phyloP scores from a whole-genome alignment of 2,888 invertebrate genomes.

The Apodemia hepburni region DNA sequence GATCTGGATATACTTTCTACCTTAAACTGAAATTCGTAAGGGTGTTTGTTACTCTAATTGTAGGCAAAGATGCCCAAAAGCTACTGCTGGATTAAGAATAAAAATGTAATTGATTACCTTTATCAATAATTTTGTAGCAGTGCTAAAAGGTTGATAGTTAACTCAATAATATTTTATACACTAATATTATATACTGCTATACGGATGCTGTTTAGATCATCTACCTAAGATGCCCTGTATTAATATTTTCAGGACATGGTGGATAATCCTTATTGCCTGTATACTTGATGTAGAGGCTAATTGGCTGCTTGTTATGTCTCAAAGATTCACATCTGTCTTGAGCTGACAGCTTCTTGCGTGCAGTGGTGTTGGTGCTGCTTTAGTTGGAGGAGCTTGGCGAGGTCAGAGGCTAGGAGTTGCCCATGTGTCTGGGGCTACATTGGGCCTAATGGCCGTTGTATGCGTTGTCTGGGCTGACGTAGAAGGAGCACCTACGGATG shows the following conservation, averaged over 20 bases:
- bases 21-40: too few relatives aligned
- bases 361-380: slow-evolving; percentile 90
- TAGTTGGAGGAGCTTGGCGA: slow-evolving; percentile 89
- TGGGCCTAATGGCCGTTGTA: slow-evolving; percentile 90
- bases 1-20: too few relatives aligned
- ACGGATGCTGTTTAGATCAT: too few relatives aligned
- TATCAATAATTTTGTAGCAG: too few relatives aligned
- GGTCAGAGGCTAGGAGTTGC: slow-evolving; percentile 87
- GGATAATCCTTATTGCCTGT: slow-evolving; percentile 89
- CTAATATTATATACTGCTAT: too few relatives aligned
- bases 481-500: slow-evolving; percentile 83
- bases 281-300: slow-evolving; percentile 93
- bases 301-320: slow-evolving; percentile 90
- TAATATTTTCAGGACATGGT: slow-evolving; percentile 70
- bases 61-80: too few relatives aligned
- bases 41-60: too few relatives aligned
- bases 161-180: too few relatives aligned
- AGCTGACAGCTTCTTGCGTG: slow-evolving; percentile 90
- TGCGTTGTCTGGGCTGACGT: slow-evolving; percentile 92
- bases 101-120: too few relatives aligned
- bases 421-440: slow-evolving; percentile 88
- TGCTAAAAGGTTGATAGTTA: too few relatives aligned
- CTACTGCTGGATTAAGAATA: too few relatives aligned
- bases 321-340: slow-evolving; percentile 76
- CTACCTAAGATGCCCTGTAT: too few relatives aligned